Conservation (phyloP, 2,797 vertebrate species). For the Eurystomus glaucurus region DNA sequence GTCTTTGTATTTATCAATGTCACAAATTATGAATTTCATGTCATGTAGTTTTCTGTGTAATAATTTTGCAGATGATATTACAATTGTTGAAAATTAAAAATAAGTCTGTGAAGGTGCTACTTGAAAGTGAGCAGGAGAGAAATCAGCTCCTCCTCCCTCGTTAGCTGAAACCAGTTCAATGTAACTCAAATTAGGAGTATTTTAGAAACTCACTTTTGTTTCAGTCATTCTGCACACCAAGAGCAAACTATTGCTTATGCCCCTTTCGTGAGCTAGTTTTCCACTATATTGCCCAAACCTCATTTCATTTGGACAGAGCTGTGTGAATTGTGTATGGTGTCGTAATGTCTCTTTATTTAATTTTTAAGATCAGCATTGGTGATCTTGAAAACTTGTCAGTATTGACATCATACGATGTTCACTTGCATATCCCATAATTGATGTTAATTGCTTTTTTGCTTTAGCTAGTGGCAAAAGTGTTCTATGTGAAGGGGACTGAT, state of each 20-base stretch:
- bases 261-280: background rate
- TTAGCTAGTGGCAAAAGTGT: background rate
- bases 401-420: slow-evolving; percentile 57
- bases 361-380: slow-evolving; percentile 50
- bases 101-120: background rate
- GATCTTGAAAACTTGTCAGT: slow-evolving; percentile 9
- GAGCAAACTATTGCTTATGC: background rate
- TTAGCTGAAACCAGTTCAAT: background rate
- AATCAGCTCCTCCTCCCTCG: background rate
- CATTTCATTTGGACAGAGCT: slow-evolving; percentile 34
- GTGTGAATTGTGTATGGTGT: slow-evolving; percentile 10
- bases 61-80: background rate
- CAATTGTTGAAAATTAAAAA: background rate
- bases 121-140: background rate
- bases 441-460: background rate
- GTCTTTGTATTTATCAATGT: background rate
- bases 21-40: background rate
- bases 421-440: background rate
- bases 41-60: background rate
- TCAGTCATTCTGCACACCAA: background rate
- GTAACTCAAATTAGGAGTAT: background rate
- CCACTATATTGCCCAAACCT: background rate
- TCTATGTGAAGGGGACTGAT: background rate
- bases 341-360: slow-evolving; percentile 50
- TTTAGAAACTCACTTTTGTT: background rate